Conservation (phyloP, 2,113 vertebrate species). For the Carlito syrichta region DNA sequence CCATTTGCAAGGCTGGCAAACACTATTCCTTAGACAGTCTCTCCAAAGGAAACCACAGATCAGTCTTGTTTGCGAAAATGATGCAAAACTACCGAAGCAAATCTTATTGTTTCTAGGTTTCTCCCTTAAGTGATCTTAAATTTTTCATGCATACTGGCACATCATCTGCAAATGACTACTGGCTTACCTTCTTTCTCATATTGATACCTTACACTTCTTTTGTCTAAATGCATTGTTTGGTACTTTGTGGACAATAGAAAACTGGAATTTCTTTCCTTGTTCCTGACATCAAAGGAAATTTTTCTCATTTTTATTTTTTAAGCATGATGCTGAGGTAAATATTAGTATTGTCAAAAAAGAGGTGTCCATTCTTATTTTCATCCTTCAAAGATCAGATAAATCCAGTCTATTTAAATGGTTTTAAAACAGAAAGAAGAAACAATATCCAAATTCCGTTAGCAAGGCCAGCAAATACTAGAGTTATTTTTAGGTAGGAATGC, state of each 20-base stretch:
- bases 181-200: not conserved
- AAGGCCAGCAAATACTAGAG: not conserved
- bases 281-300: not conserved
- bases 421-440: constrained; percentile 7
- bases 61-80: not conserved
- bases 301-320: not conserved
- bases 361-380: not conserved
- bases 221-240: not conserved
- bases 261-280: not conserved
- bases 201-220: not conserved
- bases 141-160: not conserved
- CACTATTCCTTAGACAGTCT: not conserved
- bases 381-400: not conserved
- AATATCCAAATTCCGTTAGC: not conserved
- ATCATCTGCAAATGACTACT: not conserved
- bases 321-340: not conserved
- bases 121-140: not conserved
- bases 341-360: not conserved
- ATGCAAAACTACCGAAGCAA: not conserved
- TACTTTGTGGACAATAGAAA: not conserved
- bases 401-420: not conserved
- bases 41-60: not conserved
- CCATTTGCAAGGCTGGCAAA: not conserved
- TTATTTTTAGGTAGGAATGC: not conserved
- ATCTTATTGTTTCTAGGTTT: not conserved